These are phyloP conservation scores for Lasiurus borealis DNA, from an alignment of 2,113 vertebrate genomes.

Conservation along the genomic window DNA sequence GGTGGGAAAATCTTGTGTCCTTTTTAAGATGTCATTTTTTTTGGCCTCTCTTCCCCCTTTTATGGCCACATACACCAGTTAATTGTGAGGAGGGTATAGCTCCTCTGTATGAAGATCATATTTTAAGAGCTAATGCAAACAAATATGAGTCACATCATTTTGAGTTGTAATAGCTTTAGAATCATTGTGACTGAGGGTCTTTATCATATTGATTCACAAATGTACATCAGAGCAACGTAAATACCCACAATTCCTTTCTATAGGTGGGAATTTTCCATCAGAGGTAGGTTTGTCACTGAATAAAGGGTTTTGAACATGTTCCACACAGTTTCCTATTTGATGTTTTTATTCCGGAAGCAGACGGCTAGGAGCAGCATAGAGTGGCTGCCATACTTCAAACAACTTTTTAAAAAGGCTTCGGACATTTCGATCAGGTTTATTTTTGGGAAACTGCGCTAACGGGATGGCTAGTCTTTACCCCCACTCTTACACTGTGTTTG, in stretches of 20 bases:
- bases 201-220: constrained; percentile 35
- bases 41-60: not conserved
- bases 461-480: not conserved
- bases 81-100: not conserved
- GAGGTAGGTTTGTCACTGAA: constrained; percentile 51
- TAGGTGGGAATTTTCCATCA: constrained; percentile 47
- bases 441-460: not conserved
- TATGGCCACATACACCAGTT: not conserved
- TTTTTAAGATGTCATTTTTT: not conserved
- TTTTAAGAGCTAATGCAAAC: constrained; percentile 17
- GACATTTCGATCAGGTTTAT: not conserved
- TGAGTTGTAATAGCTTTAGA: constrained; percentile 45
- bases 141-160: constrained; percentile 7
- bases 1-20: not conserved
- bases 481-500: not conserved
- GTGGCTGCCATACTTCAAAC: not conserved
- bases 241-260: not conserved
- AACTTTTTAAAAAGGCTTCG: not conserved
- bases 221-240: constrained; percentile 31
- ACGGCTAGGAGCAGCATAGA: not conserved
- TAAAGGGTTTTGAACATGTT: constrained; percentile 64
- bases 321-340: constrained; percentile 6
- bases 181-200: constrained; percentile 42
- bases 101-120: not conserved
- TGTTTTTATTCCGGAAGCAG: constrained; percentile 6